These are phyloP conservation scores for Carapus acus DNA, from an alignment of 2,797 vertebrate species.

Conservation along the genomic window DNA sequence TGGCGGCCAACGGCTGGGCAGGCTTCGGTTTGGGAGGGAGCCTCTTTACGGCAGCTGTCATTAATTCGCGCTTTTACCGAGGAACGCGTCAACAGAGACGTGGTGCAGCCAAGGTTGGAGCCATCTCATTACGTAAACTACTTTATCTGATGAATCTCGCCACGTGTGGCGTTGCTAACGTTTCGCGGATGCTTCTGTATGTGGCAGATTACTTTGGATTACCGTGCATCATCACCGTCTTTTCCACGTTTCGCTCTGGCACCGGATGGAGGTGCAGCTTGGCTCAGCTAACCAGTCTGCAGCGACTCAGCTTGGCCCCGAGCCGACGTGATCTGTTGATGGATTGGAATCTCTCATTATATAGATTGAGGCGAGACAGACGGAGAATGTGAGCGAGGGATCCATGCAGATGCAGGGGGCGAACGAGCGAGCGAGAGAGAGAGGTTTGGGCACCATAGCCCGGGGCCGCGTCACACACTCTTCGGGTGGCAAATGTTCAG, in stretches of 20 bases:
- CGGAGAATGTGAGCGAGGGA: constrained; percentile 13
- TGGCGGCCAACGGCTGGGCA: not conserved
- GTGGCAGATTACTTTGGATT: no score
- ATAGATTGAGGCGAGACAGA: constrained; percentile 25
- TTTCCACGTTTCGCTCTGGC: not conserved
- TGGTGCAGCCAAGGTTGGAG: constrained; percentile 31
- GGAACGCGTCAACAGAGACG: constrained; percentile 16
- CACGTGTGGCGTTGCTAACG: no score
- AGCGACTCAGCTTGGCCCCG: constrained; percentile 34
- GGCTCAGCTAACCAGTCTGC: not conserved
- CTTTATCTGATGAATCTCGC: constrained; percentile 41
- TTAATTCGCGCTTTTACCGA: not conserved
- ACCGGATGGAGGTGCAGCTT: constrained; percentile 11
- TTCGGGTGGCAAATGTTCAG: constrained; percentile 24
- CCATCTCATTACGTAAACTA: constrained; percentile 24
- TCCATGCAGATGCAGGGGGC: constrained; percentile 9
- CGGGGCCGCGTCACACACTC: constrained; percentile 12
- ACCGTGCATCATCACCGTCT: not conserved
- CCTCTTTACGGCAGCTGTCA: constrained; percentile 11
- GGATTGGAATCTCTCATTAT: constrained; percentile 41
- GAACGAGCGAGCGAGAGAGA: constrained; percentile 9
- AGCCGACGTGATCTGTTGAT: constrained; percentile 35
- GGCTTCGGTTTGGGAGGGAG: constrained; percentile 2
- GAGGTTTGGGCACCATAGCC: no score
- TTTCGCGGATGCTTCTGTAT: no score